Percentiles rank a stretch among this genome's conserved stretches.
phyloP scores from a whole-genome alignment of 2,113 vertebrate species.

The Pollachius pollachius region DNA sequence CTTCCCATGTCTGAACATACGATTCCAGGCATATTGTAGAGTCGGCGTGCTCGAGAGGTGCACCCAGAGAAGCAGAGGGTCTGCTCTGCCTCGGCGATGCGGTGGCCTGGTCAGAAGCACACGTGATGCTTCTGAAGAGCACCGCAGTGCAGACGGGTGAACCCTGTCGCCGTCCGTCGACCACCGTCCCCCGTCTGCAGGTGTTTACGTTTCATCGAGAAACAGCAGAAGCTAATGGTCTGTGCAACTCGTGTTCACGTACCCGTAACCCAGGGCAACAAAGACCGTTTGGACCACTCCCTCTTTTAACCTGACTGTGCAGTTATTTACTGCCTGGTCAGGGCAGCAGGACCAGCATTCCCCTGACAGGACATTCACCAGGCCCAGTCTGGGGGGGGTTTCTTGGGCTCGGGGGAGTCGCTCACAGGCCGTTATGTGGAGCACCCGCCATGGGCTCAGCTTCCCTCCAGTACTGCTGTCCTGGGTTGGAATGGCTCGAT shows the following conservation, averaged over 20 bases:
- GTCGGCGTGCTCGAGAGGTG: conserved; percentile 10
- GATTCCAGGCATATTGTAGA: conserved; percentile 20
- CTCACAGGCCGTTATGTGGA: neutral
- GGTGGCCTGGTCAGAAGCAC: neutral
- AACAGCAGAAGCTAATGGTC: neutral
- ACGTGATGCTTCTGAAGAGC: neutral
- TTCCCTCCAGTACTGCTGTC: neutral
- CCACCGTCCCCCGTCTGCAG: neutral
- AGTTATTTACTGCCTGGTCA: conserved; percentile 1
- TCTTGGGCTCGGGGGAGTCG: conserved; percentile 10
- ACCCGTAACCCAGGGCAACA: neutral
- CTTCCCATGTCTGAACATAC: conserved; percentile 9
- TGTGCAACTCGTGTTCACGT: neutral
- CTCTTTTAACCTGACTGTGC: neutral
- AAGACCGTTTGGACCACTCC: neutral
- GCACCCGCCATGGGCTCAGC: neutral
- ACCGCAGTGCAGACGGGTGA: neutral
- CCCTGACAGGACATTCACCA: conserved; percentile 7
- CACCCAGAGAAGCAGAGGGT: neutral
- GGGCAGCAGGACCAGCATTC: conserved; percentile 10
- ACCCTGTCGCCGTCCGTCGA: neutral
- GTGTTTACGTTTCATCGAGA: conserved; percentile 3
- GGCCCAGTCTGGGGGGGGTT: conserved; percentile 4
- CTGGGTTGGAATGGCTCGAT: conserved; percentile 2
- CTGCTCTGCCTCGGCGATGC: conserved; percentile 4